Conservation (phyloP, 30 jellyfish, hydroid and myxozoan species). For the Hydractinia symbiolongicarpus region DNA sequence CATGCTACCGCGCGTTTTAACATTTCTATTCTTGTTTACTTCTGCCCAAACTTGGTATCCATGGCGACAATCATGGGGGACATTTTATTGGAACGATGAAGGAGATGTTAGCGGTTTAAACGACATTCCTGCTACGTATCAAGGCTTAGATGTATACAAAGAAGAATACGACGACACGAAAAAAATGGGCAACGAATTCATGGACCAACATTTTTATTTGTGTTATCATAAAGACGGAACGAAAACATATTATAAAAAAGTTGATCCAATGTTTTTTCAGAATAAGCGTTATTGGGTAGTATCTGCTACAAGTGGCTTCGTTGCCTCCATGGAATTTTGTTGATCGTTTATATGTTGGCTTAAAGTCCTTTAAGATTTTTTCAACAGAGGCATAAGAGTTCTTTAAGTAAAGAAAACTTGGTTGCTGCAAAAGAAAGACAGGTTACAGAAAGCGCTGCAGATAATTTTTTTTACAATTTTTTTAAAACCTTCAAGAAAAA, state of each 20-base stretch:
- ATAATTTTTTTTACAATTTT: too few species aligned
- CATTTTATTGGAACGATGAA: conserved; percentile 10
- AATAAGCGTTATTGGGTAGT: conserved; percentile 85
- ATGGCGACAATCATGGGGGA: conserved; percentile 10
- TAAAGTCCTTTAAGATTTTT: too few species aligned
- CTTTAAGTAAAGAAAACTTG: too few species aligned
- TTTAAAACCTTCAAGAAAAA: too few species aligned
- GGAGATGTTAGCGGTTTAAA: conserved; percentile 46
- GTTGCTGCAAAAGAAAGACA: too few species aligned
- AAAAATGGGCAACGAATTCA: conserved; percentile 66
- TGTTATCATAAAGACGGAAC: conserved; percentile 87
- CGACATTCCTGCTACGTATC: conserved; percentile 77
- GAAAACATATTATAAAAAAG: conserved; percentile 79
- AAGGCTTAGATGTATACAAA: conserved; percentile 65
- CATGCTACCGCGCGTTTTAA: too few species aligned
- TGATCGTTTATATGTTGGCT: background rate
- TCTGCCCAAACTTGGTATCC: conserved; percentile 5
- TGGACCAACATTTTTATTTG: conserved; percentile 81
- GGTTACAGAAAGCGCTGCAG: too few species aligned
- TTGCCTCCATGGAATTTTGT: conserved; percentile 80
- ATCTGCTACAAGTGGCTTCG: conserved; percentile 77
- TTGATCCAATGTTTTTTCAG: conserved; percentile 62
- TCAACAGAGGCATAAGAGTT: too few species aligned
- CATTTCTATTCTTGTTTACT: background rate
- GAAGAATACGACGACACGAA: conserved; percentile 63